phyloP scores from a whole-genome alignment of 2,113 vertebrate genomes.

The Microcebus jonahi region DNA sequence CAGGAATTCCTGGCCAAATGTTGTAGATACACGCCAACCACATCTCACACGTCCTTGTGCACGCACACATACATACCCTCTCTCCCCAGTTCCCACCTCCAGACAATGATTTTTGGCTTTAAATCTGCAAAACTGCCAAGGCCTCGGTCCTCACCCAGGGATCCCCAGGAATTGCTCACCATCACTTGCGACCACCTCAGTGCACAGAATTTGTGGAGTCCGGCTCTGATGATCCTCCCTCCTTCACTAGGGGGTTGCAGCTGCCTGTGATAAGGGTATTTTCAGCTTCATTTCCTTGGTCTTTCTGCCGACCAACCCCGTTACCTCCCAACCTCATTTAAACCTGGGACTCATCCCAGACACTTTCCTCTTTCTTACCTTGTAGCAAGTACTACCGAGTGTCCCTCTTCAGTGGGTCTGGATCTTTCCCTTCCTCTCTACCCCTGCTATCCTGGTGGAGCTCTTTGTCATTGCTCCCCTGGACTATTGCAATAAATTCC shows the following conservation, averaged over 20 bases:
- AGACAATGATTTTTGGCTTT: not conserved
- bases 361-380: not conserved
- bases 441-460: not conserved
- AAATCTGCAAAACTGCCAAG: not conserved
- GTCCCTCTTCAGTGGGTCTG: not conserved
- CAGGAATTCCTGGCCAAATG: not conserved
- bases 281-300: not conserved
- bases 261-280: not conserved
- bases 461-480: not conserved
- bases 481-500: not conserved
- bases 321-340: not conserved
- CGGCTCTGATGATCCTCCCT: not conserved
- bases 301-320: not conserved
- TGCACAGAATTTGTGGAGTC: not conserved
- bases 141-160: not conserved
- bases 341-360: not conserved
- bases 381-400: accelerated
- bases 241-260: not conserved
- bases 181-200: not conserved
- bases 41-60: not conserved
- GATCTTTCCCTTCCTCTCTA: not conserved
- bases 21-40: not conserved
- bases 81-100: not conserved
- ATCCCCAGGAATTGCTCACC: not conserved
- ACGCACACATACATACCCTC: not conserved